A percentile compares a stretch with the other conserved stretches of the same genome.
phyloP scores from a whole-genome alignment of 2,113 vertebrate genomes.

The Sclerurus mexicanus region DNA sequence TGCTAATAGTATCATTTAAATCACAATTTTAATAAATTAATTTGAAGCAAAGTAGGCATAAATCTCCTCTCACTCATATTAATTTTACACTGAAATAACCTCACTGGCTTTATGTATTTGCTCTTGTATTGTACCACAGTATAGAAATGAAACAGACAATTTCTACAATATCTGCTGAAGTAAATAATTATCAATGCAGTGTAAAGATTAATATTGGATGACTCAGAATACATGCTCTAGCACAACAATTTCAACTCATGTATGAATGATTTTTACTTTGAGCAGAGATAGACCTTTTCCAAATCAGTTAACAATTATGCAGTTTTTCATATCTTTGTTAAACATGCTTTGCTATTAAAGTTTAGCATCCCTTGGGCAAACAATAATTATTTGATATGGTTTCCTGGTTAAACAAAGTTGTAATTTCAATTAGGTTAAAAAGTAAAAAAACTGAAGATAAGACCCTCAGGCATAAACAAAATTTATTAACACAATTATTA shows the following conservation, averaged over 20 bases:
- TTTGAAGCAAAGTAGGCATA: slow-evolving; percentile 27
- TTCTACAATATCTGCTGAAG: background rate
- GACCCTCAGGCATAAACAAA: background rate
- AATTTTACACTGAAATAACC: slow-evolving; percentile 20
- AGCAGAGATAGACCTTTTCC: slow-evolving; percentile 19
- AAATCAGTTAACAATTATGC: slow-evolving; percentile 51
- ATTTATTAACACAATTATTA: slow-evolving; percentile 25
- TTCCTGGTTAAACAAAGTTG: slow-evolving; percentile 45
- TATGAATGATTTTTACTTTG: slow-evolving; percentile 23
- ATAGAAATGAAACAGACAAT: background rate
- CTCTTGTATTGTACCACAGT: background rate
- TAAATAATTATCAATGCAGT: background rate
- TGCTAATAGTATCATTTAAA: slow-evolving; percentile 16
- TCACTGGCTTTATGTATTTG: background rate
- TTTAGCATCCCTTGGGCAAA: slow-evolving; percentile 57
- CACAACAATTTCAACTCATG: background rate
- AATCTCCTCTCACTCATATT: background rate
- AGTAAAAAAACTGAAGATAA: slow-evolving; percentile 31
- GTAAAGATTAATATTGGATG: background rate
- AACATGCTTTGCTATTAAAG: slow-evolving; percentile 54
- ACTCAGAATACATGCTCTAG: background rate
- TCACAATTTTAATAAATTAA: slow-evolving; percentile 19
- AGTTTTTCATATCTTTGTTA: slow-evolving; percentile 56
- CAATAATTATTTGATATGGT: slow-evolving; percentile 59
- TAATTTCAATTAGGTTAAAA: slow-evolving; percentile 58